Conservation (phyloP, 2,797 vertebrate genomes). For the Ispidina picta region DNA sequence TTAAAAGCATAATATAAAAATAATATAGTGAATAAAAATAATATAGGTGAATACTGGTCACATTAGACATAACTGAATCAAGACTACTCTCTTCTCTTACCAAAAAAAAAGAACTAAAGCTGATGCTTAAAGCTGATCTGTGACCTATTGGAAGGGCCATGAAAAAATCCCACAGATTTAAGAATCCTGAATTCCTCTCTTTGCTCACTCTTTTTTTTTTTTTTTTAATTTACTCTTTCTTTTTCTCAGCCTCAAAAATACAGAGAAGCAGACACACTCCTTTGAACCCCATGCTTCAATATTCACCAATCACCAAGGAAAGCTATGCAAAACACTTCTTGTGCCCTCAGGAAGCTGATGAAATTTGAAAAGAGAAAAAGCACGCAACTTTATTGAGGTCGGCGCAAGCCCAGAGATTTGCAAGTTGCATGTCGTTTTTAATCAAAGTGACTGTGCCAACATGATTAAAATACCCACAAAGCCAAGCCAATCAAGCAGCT, state of each 20-base stretch:
- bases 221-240: background rate
- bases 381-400: conserved; percentile 68
- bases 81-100: background rate
- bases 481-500: conserved; percentile 57
- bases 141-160: background rate
- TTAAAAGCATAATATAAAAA: background rate
- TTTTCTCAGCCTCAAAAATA: background rate
- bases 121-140: background rate
- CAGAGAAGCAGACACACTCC: background rate
- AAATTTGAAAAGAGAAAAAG: conserved; percentile 25
- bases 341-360: conserved; percentile 23
- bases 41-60: background rate
- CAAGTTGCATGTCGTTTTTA: conserved; percentile 45
- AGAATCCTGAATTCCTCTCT: background rate
- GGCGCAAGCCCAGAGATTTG: conserved; percentile 38
- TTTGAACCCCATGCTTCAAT: background rate
- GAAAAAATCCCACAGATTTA: background rate
- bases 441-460: conserved; percentile 75
- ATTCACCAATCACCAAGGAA: background rate
- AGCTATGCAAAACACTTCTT: background rate
- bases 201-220: background rate
- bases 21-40: background rate
- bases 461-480: conserved; percentile 63
- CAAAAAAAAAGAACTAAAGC: background rate
- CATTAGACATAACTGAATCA: background rate